Evolutionary conservation across 1,140 invertebrate species (phyloP).

Genomic region (Eriosoma lanigerum): DNA sequence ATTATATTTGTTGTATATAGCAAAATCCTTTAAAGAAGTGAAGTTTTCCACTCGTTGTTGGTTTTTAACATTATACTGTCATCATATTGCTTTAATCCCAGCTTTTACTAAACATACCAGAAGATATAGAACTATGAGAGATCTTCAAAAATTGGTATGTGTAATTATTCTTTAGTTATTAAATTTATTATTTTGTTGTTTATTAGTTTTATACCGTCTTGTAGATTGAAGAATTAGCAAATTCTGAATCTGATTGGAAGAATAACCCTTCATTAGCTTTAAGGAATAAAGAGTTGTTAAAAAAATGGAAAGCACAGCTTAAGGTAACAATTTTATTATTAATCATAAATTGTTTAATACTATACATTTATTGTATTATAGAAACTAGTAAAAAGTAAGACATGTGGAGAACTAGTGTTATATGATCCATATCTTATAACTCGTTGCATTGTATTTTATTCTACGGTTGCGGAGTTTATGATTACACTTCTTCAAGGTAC

Average conservation of each 20-base stretch:
- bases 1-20: constrained; percentile 13
- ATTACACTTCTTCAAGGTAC: constrained; percentile 64
- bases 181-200: neutral
- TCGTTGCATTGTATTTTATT: constrained; percentile 82
- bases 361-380: constrained; percentile 55
- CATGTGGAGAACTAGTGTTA: constrained; percentile 82
- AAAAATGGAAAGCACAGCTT: constrained; percentile 81
- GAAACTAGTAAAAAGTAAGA: constrained; percentile 67
- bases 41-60: constrained; percentile 97
- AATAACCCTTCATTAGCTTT: constrained; percentile 71
- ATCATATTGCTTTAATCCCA: constrained; percentile 87
- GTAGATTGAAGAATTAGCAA: constrained; percentile 77
- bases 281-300: constrained; percentile 81
- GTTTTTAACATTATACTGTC: constrained; percentile 91
- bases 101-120: constrained; percentile 85
- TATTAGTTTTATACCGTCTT: constrained; percentile 32
- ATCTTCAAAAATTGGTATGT: constrained; percentile 79
- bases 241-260: constrained; percentile 80
- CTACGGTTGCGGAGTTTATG: constrained; percentile 78
- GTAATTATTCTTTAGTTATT: neutral
- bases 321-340: constrained; percentile 59
- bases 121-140: constrained; percentile 76
- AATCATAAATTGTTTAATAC: neutral
- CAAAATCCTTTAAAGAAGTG: constrained; percentile 61
- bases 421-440: constrained; percentile 79